Percentiles rank a stretch among this genome's conserved stretches.
phyloP scores from a whole-genome alignment of 37 sponge, comb jelly and placozoan species.

The Petrosia ficiformis region DNA sequence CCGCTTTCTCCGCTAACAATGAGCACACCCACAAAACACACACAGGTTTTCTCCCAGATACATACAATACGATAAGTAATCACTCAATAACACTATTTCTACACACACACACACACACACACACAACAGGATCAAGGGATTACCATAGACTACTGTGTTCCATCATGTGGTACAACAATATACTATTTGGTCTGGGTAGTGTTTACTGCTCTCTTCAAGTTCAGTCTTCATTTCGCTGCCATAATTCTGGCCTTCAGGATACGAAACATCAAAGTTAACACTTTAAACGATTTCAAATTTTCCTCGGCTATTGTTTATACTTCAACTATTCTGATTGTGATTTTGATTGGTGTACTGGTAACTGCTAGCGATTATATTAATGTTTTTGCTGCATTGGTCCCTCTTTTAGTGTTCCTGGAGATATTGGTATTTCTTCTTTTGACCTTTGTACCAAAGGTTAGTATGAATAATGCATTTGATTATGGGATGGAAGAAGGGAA shows the following conservation, averaged over 20 bases:
- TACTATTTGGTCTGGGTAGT: not conserved
- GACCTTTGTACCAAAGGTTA: not conserved
- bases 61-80: too few relatives aligned
- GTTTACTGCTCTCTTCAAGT: not conserved
- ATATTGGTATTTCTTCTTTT: not conserved
- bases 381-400: not conserved
- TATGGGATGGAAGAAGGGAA: not conserved
- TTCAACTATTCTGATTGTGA: not conserved
- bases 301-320: not conserved
- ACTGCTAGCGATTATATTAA: not conserved
- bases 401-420: not conserved
- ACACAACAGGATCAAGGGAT: not conserved
- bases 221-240: not conserved
- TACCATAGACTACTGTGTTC: not conserved
- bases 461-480: not conserved
- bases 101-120: too few relatives aligned
- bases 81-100: too few relatives aligned
- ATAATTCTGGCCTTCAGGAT: not conserved
- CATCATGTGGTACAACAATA: not conserved
- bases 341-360: not conserved
- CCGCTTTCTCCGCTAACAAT: too few relatives aligned
- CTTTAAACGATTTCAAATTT: constrained; percentile 3
- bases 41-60: too few relatives aligned
- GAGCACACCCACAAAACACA: too few relatives aligned
- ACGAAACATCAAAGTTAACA: not conserved